These are phyloP conservation scores for Muscicapa adusta DNA, from an alignment of 2,113 vertebrate genomes.

Conservation along the genomic window DNA sequence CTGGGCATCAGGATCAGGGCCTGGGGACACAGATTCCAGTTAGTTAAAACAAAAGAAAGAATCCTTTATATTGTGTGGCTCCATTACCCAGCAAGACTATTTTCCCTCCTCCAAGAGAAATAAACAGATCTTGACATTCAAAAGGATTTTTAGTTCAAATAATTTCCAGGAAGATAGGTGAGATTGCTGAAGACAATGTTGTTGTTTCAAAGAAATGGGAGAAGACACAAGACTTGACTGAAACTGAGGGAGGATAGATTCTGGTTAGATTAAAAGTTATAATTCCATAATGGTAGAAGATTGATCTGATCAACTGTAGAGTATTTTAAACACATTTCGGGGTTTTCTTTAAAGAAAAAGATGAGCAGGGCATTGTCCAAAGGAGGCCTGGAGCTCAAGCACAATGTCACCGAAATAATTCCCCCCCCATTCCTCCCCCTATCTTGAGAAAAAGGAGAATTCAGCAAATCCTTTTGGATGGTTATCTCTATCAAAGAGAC, in stretches of 20 bases:
- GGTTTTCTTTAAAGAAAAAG: not conserved
- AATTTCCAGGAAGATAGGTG: slow-evolving; percentile 30
- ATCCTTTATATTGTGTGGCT: not conserved
- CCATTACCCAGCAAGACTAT: slow-evolving; percentile 7
- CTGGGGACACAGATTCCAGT: not conserved
- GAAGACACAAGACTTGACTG: not conserved
- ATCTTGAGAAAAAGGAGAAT: slow-evolving; percentile 15
- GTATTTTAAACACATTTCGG: not conserved
- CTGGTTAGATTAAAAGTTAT: slow-evolving; percentile 45
- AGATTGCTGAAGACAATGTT: slow-evolving; percentile 10
- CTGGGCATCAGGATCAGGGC: not conserved
- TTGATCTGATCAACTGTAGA: slow-evolving; percentile 7
- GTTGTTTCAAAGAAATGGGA: slow-evolving; percentile 23
- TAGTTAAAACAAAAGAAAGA: slow-evolving; percentile 47
- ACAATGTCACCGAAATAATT: slow-evolving; percentile 49
- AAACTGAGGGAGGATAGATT: not conserved
- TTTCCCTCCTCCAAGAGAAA: slow-evolving; percentile 49
- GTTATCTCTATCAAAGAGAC: not conserved
- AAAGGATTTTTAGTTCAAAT: slow-evolving; percentile 49
- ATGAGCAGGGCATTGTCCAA: not conserved
- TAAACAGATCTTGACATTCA: slow-evolving; percentile 44
- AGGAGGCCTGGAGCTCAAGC: slow-evolving; percentile 16
- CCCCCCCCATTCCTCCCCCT: not conserved
- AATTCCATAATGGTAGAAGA: slow-evolving; percentile 44
- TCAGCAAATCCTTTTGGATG: not conserved